phyloP scores from a whole-genome alignment of 2,797 vertebrate species.

The Ceyx erithaca region DNA sequence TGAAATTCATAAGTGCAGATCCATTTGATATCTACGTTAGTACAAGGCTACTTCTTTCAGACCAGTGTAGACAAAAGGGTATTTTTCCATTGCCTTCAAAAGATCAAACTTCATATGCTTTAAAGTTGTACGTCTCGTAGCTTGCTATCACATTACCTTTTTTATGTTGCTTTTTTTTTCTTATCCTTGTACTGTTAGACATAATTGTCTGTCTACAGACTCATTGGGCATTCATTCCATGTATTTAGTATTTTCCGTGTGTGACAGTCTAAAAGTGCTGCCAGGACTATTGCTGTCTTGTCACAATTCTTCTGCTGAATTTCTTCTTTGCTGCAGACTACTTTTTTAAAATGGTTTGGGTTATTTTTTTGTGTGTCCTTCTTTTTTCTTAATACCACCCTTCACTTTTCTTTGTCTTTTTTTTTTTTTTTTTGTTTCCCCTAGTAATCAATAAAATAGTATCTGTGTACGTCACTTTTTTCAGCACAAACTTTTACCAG shows the following conservation, averaged over 20 bases:
- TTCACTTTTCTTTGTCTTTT: background rate
- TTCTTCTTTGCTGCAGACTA: background rate
- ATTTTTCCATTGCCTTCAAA: background rate
- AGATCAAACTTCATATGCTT: background rate
- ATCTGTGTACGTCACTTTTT: background rate
- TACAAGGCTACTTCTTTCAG: background rate
- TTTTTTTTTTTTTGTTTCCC: no score
- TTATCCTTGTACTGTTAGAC: background rate
- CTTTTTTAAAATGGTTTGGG: no score
- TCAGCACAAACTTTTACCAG: background rate
- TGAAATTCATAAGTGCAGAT: background rate
- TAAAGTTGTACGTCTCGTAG: background rate
- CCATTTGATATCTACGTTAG: background rate
- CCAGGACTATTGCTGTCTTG: background rate
- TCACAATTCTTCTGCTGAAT: background rate
- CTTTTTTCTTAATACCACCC: background rate
- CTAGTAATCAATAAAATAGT: background rate
- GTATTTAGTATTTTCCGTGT: slow-evolving; percentile 29
- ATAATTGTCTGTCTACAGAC: background rate
- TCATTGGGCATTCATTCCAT: background rate
- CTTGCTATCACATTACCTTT: background rate
- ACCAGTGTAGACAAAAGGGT: background rate
- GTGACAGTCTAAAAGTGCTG: slow-evolving; percentile 4
- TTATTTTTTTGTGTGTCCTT: background rate
- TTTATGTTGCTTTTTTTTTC: background rate